A percentile compares a stretch with the other conserved stretches of the same genome.
Evolutionary conservation across 1,140 invertebrate species (phyloP).

Genomic region (Drosophila ficusphila): DNA sequence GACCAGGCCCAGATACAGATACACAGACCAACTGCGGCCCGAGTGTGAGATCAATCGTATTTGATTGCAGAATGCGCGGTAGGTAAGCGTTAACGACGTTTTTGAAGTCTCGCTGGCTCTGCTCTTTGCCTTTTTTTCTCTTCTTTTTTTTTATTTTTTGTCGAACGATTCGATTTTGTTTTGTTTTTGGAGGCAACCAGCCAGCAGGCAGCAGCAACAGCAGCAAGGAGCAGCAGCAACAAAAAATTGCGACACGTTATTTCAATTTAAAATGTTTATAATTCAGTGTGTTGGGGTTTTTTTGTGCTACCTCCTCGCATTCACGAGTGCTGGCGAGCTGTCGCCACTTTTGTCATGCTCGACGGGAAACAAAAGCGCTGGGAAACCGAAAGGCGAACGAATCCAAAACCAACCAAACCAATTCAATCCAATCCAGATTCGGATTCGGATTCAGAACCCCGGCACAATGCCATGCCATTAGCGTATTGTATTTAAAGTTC

Average conservation of each 20-base stretch:
- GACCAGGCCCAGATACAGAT: constrained; percentile 25
- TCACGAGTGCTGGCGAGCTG: constrained; percentile 43
- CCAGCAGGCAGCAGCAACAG: constrained; percentile 1
- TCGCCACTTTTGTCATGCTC: constrained; percentile 67
- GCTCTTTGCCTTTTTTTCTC: constrained; percentile 36
- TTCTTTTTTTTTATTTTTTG: constrained; percentile 22
- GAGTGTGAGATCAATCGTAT: constrained; percentile 79
- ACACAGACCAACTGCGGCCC: constrained; percentile 6
- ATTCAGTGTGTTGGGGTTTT: constrained; percentile 70
- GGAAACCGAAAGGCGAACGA: constrained; percentile 45
- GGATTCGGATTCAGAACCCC: constrained; percentile 10
- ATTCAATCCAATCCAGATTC: constrained; percentile 36
- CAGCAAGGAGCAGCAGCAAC: constrained; percentile 58
- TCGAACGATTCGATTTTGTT: constrained; percentile 14
- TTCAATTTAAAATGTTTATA: constrained; percentile 83
- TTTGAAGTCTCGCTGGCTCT: constrained; percentile 69
- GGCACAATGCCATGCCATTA: constrained; percentile 47
- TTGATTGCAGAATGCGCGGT: constrained; percentile 82
- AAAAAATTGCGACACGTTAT: constrained; percentile 82
- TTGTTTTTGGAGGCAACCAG: constrained; percentile 9
- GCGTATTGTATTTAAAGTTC: constrained; percentile 51
- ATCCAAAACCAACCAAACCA: constrained; percentile 27
- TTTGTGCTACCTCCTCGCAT: constrained; percentile 36
- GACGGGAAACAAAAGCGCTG: constrained; percentile 57
- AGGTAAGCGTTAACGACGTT: constrained; percentile 82